Base-by-base conservation (phyloP, 1,140 invertebrate species). In the Metaphire vulgaris region DNA sequence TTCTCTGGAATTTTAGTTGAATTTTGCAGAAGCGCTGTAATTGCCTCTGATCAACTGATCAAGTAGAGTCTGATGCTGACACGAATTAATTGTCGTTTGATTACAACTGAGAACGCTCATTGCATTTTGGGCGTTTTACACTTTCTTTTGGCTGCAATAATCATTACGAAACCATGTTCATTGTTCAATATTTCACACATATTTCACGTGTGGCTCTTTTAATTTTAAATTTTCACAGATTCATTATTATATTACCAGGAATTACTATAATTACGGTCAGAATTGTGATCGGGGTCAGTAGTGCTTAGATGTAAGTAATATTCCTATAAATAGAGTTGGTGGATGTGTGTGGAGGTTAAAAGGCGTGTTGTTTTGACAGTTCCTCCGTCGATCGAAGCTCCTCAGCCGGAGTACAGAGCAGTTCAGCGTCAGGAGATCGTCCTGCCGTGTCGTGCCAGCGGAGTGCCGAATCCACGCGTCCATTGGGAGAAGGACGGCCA, bases 371-470 rank as follows among this genome's bases (percentile, higher is more conserved):
- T 79, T 80, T 41, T 71, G 33, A 34, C 79, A 86, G 84, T 83
- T 56, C 80, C 81, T 26, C 85, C 85, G 1, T 80, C 74, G 21
- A 85, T 86, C 15, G 56, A 79, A 21, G 78, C 76, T 2, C 73
- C 76, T 29, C 78, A 81, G 31, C 79, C 33, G 29, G 72, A 80
- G 0, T 85, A 82, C 74, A 80, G 72, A 0, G 82, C 83, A 0
- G 75, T 79, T 15, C 80, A 84, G 77, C 82, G 79, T 64, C 76
- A 80, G 41, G 82, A 82, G 33, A 78, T 86, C 28, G 80, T 83
- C 1, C 74, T 88, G 26, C 83, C 83, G 0, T 88, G 87, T 79
- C 79, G 80, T n/a, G 82, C 82, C 0, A 78, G 72, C n/a, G 87
- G 87, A 21, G 76, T 79, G 26, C 87, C 87, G 1, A 79, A 76